Conservation (phyloP, 2,888 invertebrate species). For the Xestobium rufovillosum region DNA sequence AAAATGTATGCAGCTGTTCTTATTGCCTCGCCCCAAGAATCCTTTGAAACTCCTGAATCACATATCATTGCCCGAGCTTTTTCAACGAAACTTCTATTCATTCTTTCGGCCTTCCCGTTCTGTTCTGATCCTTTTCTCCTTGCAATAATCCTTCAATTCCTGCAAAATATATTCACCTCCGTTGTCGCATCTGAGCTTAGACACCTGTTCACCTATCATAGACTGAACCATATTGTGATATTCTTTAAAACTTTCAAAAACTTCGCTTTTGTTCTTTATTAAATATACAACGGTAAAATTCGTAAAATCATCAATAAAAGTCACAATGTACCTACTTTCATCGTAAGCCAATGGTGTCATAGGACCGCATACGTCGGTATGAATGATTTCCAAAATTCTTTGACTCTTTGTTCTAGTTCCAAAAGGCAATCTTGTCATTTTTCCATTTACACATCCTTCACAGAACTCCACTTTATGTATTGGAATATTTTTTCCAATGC, state of each 20-base stretch:
- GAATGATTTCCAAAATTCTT: conserved; percentile 18
- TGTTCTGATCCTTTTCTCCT: conserved; percentile 13
- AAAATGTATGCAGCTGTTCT: conserved; percentile 12
- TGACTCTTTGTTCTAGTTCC: conserved; percentile 17
- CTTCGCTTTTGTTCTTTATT: conserved; percentile 11
- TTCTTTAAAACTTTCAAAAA: conserved; percentile 7
- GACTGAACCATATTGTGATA: conserved; percentile 11
- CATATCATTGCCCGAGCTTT: conserved; percentile 11
- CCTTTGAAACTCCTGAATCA: conserved; percentile 9
- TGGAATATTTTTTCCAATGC: no score
- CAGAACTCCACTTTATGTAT: no score
- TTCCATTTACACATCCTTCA: conserved; percentile 13
- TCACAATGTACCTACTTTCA: conserved; percentile 9
- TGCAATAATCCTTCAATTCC: conserved; percentile 9
- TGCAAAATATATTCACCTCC: conserved; percentile 12
- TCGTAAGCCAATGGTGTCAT: conserved; percentile 11
- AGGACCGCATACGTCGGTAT: conserved; percentile 20
- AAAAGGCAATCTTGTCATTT: conserved; percentile 19
- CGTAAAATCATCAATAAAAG: conserved; percentile 12
- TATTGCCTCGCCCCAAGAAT: conserved; percentile 15
- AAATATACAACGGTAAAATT: conserved; percentile 11
- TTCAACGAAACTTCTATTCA: conserved; percentile 14
- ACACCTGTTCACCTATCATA: not conserved
- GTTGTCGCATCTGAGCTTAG: conserved; percentile 11
- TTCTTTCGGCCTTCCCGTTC: conserved; percentile 16